These are phyloP conservation scores for Brenthis hecate DNA, from an alignment of 2,888 invertebrate genomes.

Conservation along the genomic window DNA sequence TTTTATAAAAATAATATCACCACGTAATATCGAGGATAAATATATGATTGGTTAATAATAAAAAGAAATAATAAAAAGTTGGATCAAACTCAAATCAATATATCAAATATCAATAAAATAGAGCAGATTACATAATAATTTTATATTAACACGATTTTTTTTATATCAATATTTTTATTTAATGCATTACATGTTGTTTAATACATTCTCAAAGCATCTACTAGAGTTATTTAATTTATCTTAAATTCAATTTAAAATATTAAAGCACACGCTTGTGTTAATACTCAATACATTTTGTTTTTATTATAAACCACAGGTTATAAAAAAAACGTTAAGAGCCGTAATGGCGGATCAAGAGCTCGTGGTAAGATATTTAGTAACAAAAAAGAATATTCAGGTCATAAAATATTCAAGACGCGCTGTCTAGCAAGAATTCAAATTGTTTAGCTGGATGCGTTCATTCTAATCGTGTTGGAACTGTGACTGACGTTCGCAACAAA, in stretches of 20 bases:
- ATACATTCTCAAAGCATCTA: no score
- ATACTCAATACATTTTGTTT: constrained; percentile 32
- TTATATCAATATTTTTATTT: no score
- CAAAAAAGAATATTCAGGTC: constrained; percentile 56
- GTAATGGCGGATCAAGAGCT: constrained; percentile 59
- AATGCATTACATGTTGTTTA: no score
- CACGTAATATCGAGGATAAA: no score
- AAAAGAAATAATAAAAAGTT: no score
- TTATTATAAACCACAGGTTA: constrained; percentile 14
- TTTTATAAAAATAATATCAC: no score
- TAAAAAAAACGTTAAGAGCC: constrained; percentile 48
- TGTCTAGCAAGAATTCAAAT: constrained; percentile 44
- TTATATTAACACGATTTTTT: no score
- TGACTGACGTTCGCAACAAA: constrained; percentile 52
- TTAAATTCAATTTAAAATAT: background rate
- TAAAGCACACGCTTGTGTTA: background rate
- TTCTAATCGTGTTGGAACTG: constrained; percentile 35
- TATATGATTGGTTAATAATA: no score
- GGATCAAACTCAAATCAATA: no score
- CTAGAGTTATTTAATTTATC: no score
- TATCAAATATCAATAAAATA: no score
- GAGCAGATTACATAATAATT: no score
- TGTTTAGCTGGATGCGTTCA: constrained; percentile 57
- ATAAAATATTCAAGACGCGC: constrained; percentile 49
- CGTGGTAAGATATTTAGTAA: constrained; percentile 59